Conservation (phyloP, 1,140 invertebrate species). For the Onthophagus taurus region DNA sequence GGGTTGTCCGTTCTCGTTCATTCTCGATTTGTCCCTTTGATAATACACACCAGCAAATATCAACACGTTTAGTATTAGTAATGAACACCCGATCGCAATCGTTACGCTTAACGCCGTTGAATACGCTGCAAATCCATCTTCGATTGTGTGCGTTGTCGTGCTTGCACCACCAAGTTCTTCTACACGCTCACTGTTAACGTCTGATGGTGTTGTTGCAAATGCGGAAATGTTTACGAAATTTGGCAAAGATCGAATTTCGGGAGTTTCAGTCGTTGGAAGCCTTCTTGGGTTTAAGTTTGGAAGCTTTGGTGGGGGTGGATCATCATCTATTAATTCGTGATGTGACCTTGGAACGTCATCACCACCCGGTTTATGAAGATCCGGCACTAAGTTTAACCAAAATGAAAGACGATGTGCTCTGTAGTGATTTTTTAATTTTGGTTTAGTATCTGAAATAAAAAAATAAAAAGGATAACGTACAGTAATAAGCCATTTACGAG, state of each 20-base stretch:
- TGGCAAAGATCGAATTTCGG: conserved; percentile 32
- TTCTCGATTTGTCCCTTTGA: conserved; percentile 74
- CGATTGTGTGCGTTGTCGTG: conserved; percentile 51
- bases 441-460: conserved; percentile 63
- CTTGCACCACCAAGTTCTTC: conserved; percentile 36
- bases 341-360: conserved; percentile 77
- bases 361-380: conserved; percentile 81
- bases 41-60: conserved; percentile 93
- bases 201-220: conserved; percentile 33
- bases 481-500: too few species aligned
- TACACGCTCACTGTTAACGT: conserved; percentile 31
- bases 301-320: conserved; percentile 45
- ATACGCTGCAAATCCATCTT: conserved; percentile 78
- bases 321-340: conserved; percentile 74
- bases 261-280: conserved; percentile 43
- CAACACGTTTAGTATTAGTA: conserved; percentile 82
- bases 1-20: conserved; percentile 49
- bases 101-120: conserved; percentile 83
- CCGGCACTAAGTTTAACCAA: conserved; percentile 91
- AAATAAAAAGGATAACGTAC: too few species aligned
- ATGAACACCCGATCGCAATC: conserved; percentile 86
- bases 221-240: conserved; percentile 25
- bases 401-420: conserved; percentile 86
- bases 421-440: conserved; percentile 88
- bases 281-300: conserved; percentile 44